phyloP scores from a whole-genome alignment of 1,140 invertebrate genomes.

The Drosophila biarmipes region DNA sequence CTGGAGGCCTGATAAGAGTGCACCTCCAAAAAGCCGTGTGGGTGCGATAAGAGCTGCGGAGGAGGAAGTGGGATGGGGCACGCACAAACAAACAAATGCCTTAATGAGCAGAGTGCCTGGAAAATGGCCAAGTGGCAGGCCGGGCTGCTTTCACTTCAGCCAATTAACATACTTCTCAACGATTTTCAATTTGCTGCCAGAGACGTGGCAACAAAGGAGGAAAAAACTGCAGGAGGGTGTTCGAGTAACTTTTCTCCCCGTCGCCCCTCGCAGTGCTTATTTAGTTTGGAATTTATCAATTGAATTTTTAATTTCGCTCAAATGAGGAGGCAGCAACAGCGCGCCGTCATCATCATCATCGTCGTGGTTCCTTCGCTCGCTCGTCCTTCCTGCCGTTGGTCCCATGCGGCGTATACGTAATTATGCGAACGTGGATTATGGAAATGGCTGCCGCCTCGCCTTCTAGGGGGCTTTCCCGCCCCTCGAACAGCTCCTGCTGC shows the following conservation, averaged over 20 bases:
- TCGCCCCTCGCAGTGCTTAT: conserved; percentile 13
- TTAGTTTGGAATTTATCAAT: conserved; percentile 71
- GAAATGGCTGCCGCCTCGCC: conserved; percentile 45
- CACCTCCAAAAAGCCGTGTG: conserved; percentile 50
- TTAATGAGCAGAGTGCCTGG: conserved; percentile 47
- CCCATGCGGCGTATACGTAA: conserved; percentile 75
- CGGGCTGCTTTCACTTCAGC: conserved; percentile 30
- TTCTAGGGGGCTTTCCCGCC: not conserved
- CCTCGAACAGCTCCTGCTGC: conserved; percentile 9
- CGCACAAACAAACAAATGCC: conserved; percentile 21
- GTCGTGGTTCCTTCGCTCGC: not conserved
- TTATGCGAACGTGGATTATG: conserved; percentile 66
- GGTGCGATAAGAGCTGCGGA: conserved; percentile 51
- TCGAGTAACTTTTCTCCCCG: conserved; percentile 21
- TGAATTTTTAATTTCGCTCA: conserved; percentile 71
- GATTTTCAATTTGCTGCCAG: conserved; percentile 57
- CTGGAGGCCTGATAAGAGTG: conserved; percentile 40
- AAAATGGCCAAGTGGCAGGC: not conserved
- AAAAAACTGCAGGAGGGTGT: conserved; percentile 16
- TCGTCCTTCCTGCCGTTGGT: conserved; percentile 13
- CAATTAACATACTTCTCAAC: conserved; percentile 68
- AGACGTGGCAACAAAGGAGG: conserved; percentile 36
- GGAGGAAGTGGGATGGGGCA: not conserved
- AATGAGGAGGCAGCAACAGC: conserved; percentile 42
- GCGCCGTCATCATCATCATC: conserved; percentile 17